Percentiles rank a stretch among this genome's conserved stretches.
Conservation (phyloP, 1,140 invertebrate species). For the Parapsyche elsis region DNA sequence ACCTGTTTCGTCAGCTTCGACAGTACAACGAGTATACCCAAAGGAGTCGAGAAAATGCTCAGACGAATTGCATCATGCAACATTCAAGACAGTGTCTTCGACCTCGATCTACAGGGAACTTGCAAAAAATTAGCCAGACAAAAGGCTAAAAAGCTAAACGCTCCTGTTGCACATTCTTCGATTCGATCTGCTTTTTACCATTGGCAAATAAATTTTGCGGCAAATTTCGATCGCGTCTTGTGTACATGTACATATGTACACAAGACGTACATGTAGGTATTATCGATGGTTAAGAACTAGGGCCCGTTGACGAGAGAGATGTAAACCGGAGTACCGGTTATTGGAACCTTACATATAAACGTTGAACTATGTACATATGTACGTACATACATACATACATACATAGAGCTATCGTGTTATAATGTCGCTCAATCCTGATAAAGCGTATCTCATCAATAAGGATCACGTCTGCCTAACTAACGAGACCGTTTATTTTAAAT, state of each 20-base stretch:
- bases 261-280: no score
- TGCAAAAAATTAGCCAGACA: background rate
- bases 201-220: background rate
- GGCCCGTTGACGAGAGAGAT: background rate
- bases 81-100: background rate
- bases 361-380: background rate
- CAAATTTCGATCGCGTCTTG: background rate
- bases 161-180: background rate
- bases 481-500: background rate
- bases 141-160: background rate
- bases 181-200: background rate
- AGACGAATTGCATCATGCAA: conserved; percentile 29
- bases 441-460: conserved; percentile 1
- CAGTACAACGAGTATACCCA: background rate
- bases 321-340: background rate
- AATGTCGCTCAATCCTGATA: background rate
- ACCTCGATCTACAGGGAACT: conserved; percentile 2
- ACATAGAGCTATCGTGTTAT: background rate
- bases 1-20: background rate
- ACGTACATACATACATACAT: background rate
- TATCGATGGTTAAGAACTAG: no score
- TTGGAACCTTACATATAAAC: background rate
- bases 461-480: background rate
- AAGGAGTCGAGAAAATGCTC: background rate
- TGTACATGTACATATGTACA: no score